phyloP scores from a whole-genome alignment of 2,113 vertebrate species.

The Limnothrissa miodon region DNA sequence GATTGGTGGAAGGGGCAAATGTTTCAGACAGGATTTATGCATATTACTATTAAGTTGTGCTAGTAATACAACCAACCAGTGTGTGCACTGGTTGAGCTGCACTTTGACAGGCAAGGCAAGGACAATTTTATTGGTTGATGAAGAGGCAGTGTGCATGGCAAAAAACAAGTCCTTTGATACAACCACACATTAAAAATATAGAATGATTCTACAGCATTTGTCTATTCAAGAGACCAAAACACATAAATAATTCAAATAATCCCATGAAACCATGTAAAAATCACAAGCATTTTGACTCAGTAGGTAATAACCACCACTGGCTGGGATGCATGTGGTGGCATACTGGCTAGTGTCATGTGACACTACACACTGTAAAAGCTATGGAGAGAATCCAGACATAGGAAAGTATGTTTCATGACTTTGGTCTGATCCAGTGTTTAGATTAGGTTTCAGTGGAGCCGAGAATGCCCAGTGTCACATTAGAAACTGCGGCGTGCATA shows the following conservation, averaged over 20 bases:
- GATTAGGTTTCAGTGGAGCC: neutral
- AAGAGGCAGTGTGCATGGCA: neutral
- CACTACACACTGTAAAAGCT: neutral
- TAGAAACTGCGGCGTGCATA: neutral
- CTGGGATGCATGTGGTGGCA: neutral
- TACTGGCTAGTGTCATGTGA: neutral
- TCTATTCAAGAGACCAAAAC: neutral
- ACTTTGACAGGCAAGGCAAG: neutral
- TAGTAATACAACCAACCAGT: neutral
- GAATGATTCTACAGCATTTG: neutral
- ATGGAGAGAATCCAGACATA: neutral
- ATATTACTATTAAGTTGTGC: neutral
- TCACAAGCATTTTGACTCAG: neutral
- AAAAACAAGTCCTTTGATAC: no score
- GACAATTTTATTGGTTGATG: no score
- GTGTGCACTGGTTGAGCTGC: neutral
- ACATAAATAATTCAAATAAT: neutral
- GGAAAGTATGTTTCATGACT: constrained; percentile 12
- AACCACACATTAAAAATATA: no score
- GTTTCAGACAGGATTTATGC: neutral
- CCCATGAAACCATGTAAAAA: neutral
- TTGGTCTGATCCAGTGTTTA: neutral
- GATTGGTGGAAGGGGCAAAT: neutral
- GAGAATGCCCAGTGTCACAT: neutral
- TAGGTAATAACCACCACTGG: neutral